These are phyloP conservation scores for Meda fulgida DNA, from an alignment of 2,797 vertebrate species.

Conservation along the genomic window DNA sequence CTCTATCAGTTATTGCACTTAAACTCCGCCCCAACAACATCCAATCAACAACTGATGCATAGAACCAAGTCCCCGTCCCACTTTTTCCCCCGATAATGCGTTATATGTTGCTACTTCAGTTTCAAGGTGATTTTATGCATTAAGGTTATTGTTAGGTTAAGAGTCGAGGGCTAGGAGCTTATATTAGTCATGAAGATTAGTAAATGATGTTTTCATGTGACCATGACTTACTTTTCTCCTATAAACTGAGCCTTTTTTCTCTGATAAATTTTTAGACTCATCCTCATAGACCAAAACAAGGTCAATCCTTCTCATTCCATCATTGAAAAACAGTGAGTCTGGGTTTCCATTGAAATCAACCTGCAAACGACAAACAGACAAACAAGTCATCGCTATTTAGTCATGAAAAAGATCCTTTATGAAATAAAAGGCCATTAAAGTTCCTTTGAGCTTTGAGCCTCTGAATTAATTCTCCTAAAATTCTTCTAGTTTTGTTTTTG, in stretches of 20 bases:
- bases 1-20: not conserved
- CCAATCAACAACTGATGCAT: not conserved
- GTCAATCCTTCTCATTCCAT: conserved; percentile 88
- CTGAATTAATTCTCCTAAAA: not conserved
- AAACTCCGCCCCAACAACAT: not conserved
- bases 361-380: conserved; percentile 75
- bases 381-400: not conserved
- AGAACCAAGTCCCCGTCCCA: not conserved
- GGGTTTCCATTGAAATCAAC: conserved; percentile 84
- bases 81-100: too few relatives aligned
- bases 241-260: conserved; percentile 77
- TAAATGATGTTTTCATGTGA: not conserved
- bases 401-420: not conserved
- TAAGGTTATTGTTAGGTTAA: not conserved
- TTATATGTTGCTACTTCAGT: not conserved
- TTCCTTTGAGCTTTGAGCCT: not conserved
- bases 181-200: not conserved
- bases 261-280: conserved; percentile 83
- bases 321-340: conserved; percentile 90
- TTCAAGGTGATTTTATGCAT: not conserved
- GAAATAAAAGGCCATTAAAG: not conserved
- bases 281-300: conserved; percentile 93
- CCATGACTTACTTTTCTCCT: conserved; percentile 79
- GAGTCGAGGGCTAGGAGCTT: too few relatives aligned
- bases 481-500: not conserved